phyloP scores from a whole-genome alignment of 2,797 vertebrate species.

The Channa striata region DNA sequence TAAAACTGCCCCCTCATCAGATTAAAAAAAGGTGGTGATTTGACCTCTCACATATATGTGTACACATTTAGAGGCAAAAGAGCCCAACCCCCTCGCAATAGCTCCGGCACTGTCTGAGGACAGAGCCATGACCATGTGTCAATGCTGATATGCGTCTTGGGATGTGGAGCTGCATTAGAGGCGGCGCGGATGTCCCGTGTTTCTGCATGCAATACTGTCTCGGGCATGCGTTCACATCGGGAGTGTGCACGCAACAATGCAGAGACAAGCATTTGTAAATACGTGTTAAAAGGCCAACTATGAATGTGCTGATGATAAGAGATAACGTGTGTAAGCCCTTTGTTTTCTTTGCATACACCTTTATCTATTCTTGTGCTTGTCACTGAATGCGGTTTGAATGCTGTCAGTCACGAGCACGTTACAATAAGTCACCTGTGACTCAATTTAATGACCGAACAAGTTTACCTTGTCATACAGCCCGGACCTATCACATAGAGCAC shows the following conservation, averaged over 20 bases:
- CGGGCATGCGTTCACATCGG: conserved; percentile 9
- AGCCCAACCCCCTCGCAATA: conserved; percentile 12
- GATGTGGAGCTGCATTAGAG: background rate
- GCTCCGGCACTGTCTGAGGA: conserved; percentile 25
- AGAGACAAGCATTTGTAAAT: conserved; percentile 6
- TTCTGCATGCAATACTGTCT: conserved; percentile 6
- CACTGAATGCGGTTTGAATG: conserved; percentile 19
- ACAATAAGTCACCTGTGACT: conserved; percentile 45
- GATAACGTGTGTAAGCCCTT: conserved; percentile 11
- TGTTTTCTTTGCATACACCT: conserved; percentile 15
- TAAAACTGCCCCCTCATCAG: conserved; percentile 74
- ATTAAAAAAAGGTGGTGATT: conserved; percentile 57
- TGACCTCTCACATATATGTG: conserved; percentile 49
- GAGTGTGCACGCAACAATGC: conserved; percentile 8
- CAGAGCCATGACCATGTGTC: conserved; percentile 28
- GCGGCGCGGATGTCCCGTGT: background rate
- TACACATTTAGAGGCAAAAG: conserved; percentile 28
- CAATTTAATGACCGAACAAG: conserved; percentile 52
- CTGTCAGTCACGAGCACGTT: conserved; percentile 40
- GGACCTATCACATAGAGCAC: conserved; percentile 48
- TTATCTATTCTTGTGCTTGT: conserved; percentile 59
- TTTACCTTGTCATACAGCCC: conserved; percentile 59
- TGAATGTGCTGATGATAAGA: conserved; percentile 14
- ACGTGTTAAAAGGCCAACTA: background rate
- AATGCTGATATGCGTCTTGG: conserved; percentile 34